Evolutionary conservation across 2,113 vertebrate genomes (phyloP), one percentile per base, ranked within the genome.

Genomic region (Butorides virescens): DNA sequence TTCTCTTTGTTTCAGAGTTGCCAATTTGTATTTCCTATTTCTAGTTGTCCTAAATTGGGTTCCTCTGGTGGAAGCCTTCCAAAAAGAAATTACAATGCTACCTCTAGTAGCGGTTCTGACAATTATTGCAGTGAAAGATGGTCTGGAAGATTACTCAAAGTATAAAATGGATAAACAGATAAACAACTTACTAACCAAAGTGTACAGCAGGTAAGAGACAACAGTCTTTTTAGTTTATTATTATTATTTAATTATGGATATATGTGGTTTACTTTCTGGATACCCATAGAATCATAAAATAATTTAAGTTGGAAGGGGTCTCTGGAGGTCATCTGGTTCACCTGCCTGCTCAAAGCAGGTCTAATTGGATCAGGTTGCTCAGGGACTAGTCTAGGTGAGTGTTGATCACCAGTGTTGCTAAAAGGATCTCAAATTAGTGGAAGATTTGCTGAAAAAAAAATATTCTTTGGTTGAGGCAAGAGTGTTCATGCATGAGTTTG

Each of bases 51-150:
- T 99, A 85, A 99, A 99, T 97, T 99, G 99, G 99, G 98, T 99
- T n/a, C 99, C 99, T 25, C 97, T 99, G 34, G 99, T 99, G 80
- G 99, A 99, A 97, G 99, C 99, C 70, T 99, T 99, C 96, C 99
- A 99, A 87, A 99, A 99, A 95, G 99, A 99, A 97, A 99, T 99
- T 81, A 99, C 99, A 8, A 99, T 99, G 99, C 97, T 99, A 58
- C 99, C 99, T 37, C 97, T 99, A 17, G 34, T 99, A n/a, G 98
- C 98, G 5, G 99, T 99, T 59, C 98, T 99, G 47, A 94, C 95
- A 11, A 98, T 99, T 67, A 99, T 99, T 25, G 99, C 99, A 58
- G 97, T 99, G 82, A 99, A 99, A 96, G 99, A 99, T 63, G 99
- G 98, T 53, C 95, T 99, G 91, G 99, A 99, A 92, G 99, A 99